phyloP scores from a whole-genome alignment of 2,888 invertebrate genomes.

The Dichetophora obliterata region DNA sequence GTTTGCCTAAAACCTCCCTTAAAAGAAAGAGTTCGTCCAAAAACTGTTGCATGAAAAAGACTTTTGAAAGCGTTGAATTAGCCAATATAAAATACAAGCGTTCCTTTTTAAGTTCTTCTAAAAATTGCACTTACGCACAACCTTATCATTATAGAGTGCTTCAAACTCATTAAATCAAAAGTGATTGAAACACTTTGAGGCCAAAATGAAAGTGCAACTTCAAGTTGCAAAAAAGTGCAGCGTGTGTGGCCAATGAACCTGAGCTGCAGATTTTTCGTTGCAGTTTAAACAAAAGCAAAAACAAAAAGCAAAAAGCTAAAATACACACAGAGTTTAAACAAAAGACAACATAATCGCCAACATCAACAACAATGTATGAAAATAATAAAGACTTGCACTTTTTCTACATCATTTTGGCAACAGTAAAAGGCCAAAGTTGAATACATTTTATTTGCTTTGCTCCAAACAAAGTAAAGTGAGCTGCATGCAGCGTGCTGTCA shows the following conservation, averaged over 20 bases:
- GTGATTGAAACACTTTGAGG: too few species aligned
- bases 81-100: too few species aligned
- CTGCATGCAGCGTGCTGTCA: background rate
- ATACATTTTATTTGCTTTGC: conserved; percentile 14
- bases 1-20: too few species aligned
- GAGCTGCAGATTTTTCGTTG: background rate
- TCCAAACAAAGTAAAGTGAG: conserved; percentile 3
- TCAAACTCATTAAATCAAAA: too few species aligned
- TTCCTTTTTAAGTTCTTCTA: too few species aligned
- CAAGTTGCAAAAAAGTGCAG: background rate
- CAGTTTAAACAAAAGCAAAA: background rate
- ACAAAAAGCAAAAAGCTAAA: background rate
- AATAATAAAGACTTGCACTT: conserved; percentile 35
- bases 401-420: conserved; percentile 14
- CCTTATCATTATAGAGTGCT: too few species aligned
- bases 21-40: too few species aligned
- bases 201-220: background rate
- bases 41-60: too few species aligned
- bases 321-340: background rate
- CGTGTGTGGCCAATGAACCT: conserved; percentile 41
- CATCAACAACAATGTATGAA: background rate
- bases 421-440: conserved; percentile 40
- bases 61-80: too few species aligned
- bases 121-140: too few species aligned
- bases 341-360: conserved; percentile 14